Conservation (phyloP, 2,888 invertebrate species). For the Drosophila tripunctata region DNA sequence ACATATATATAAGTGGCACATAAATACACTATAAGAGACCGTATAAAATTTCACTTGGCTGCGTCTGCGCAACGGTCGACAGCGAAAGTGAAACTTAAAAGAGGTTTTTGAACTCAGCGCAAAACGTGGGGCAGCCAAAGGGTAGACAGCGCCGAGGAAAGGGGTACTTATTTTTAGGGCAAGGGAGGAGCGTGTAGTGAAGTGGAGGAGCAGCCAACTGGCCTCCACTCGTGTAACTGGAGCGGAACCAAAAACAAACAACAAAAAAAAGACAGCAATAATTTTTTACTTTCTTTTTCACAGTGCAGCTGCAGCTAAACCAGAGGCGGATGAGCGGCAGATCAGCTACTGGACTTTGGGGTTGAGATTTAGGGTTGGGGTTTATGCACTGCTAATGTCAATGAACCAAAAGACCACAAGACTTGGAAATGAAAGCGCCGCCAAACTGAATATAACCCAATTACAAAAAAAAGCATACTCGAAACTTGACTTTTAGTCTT, state of each 20-base stretch:
- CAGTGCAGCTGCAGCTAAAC: conserved; percentile 20
- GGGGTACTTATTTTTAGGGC: background rate
- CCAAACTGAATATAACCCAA: conserved; percentile 45
- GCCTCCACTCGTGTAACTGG: conserved; percentile 61
- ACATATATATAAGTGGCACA: background rate
- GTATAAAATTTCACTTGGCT: conserved; percentile 61
- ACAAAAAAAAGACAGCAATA: conserved; percentile 41
- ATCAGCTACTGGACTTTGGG: background rate
- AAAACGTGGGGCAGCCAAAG: conserved; percentile 17
- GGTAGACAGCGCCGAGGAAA: background rate
- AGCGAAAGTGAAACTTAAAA: conserved; percentile 73
- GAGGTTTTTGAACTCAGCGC: conserved; percentile 74
- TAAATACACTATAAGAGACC: conserved; percentile 5
- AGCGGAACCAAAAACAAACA: conserved; percentile 77
- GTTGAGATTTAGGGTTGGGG: background rate
- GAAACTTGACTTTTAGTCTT: conserved; percentile 14
- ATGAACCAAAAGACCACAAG: conserved; percentile 54
- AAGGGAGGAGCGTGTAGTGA: background rate
- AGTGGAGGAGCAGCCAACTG: conserved; percentile 23
- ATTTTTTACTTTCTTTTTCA: conserved; percentile 77
- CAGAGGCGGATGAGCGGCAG: background rate
- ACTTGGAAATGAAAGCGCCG: conserved; percentile 65
- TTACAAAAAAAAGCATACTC: conserved; percentile 30
- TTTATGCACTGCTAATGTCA: conserved; percentile 52
- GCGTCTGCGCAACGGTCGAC: conserved; percentile 64